Evolutionary conservation across 2,113 vertebrate species (phyloP).

Genomic region (Microtus montanus): DNA sequence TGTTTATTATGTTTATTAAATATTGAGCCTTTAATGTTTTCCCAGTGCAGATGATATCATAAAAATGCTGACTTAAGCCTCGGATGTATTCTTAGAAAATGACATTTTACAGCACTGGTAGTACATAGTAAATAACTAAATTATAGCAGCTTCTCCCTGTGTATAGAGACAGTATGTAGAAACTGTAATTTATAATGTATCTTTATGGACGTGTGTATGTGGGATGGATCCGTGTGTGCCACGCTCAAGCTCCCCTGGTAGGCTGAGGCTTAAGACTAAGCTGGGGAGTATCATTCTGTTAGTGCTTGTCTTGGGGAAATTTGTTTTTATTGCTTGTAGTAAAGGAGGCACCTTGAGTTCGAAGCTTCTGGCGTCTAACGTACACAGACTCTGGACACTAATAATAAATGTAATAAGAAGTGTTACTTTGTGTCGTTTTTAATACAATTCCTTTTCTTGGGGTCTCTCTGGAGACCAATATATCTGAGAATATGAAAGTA

Average conservation of each 20-base stretch:
- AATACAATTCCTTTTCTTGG: slow-evolving; percentile 62
- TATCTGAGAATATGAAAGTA: neutral
- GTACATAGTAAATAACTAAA: slow-evolving; percentile 88
- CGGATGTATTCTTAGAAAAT: slow-evolving; percentile 89
- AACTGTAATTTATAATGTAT: slow-evolving; percentile 75
- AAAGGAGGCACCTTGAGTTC: slow-evolving; percentile 71
- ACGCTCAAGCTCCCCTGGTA: neutral
- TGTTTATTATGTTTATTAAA: slow-evolving; percentile 99
- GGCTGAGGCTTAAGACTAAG: slow-evolving; percentile 67
- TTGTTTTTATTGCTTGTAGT: slow-evolving; percentile 74
- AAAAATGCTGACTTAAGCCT: slow-evolving; percentile 91
- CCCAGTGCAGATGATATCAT: slow-evolving; percentile 87
- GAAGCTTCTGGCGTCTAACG: slow-evolving; percentile 57
- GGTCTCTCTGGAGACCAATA: slow-evolving; percentile 60
- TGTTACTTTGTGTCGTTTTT: slow-evolving; percentile 71
- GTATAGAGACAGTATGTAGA: slow-evolving; percentile 74
- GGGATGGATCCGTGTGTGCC: slow-evolving; percentile 24
- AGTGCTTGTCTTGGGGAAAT: slow-evolving; percentile 63
- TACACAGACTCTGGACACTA: slow-evolving; percentile 53
- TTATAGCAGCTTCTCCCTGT: slow-evolving; percentile 83
- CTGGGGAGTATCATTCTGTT: slow-evolving; percentile 68
- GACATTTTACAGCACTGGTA: slow-evolving; percentile 86
- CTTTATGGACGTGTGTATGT: slow-evolving; percentile 69
- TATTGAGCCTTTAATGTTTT: slow-evolving; percentile 91
- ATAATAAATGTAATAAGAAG: slow-evolving; percentile 66